Conservation (phyloP, 2,888 invertebrate genomes). For the Oeneis ivallda region DNA sequence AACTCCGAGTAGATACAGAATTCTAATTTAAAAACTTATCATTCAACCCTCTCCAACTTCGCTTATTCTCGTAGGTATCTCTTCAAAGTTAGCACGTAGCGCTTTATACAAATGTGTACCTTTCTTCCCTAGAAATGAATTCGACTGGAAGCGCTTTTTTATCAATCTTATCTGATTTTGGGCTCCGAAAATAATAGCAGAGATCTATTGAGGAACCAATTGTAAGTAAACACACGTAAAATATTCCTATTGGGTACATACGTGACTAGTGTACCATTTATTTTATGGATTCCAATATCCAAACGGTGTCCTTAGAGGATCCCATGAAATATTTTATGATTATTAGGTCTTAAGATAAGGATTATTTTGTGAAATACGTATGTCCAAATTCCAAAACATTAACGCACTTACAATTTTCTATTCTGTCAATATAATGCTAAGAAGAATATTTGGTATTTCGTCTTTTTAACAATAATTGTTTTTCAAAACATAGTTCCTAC, state of each 20-base stretch:
- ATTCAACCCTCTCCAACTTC: conserved; percentile 69
- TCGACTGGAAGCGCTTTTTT: conserved; percentile 47
- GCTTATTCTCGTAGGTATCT: conserved; percentile 70
- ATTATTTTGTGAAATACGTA: conserved; percentile 33
- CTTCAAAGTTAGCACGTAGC: conserved; percentile 71
- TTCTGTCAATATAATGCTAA: too few relatives aligned
- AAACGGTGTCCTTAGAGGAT: conserved; percentile 38
- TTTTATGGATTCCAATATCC: conserved; percentile 43
- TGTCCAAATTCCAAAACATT: background rate
- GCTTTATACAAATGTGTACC: conserved; percentile 75
- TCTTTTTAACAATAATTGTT: too few relatives aligned
- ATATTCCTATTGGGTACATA: conserved; percentile 42
- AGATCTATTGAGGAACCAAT: conserved; percentile 39
- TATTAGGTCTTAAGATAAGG: conserved; percentile 33
- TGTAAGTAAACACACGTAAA: conserved; percentile 46
- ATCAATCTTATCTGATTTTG: conserved; percentile 30
- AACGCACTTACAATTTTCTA: background rate
- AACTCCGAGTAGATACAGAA: conserved; percentile 56
- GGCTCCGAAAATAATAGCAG: conserved; percentile 28
- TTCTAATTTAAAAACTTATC: conserved; percentile 67
- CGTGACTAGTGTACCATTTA: conserved; percentile 42
- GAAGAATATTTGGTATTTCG: too few relatives aligned
- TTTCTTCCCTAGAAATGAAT: conserved; percentile 54
- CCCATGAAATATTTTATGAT: conserved; percentile 36
- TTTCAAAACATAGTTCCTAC: too few relatives aligned